Evolutionary conservation across 1,140 invertebrate species (phyloP).

Genomic region (Caenorhabditis tropicalis): DNA sequence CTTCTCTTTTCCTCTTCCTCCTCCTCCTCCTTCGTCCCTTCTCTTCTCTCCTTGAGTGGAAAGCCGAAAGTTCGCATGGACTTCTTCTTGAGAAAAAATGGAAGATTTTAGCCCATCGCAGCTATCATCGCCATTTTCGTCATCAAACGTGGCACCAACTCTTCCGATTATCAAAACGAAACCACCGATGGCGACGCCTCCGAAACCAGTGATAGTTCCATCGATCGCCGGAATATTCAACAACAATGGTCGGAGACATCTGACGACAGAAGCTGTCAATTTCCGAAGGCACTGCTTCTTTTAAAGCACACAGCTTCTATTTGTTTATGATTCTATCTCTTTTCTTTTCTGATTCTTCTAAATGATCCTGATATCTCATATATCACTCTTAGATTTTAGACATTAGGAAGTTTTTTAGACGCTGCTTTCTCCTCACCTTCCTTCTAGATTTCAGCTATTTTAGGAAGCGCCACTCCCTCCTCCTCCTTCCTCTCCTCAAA

Average conservation of each 20-base stretch:
- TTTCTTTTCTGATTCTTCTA: background rate
- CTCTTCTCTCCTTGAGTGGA: background rate
- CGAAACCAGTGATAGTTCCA: background rate
- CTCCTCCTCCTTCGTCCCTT: background rate
- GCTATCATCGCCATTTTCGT: background rate
- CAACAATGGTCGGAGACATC: background rate
- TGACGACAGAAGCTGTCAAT: background rate
- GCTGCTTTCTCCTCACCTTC: background rate
- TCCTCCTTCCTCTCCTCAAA: background rate
- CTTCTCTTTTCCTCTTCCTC: background rate
- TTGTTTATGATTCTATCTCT: background rate
- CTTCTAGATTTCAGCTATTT: background rate
- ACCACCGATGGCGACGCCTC: background rate
- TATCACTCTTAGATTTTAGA: background rate
- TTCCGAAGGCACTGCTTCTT: background rate
- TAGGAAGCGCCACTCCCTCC: background rate
- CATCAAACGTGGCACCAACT: background rate
- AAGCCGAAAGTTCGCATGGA: background rate
- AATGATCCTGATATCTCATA: background rate
- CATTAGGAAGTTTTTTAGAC: background rate
- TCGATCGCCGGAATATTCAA: background rate
- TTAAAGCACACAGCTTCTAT: background rate
- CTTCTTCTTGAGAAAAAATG: background rate
- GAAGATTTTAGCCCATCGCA: slow-evolving; percentile 23
- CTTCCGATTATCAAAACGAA: background rate